These are phyloP conservation scores for Corvus cornix DNA, from an alignment of 2,113 vertebrate genomes.

Conservation along the genomic window DNA sequence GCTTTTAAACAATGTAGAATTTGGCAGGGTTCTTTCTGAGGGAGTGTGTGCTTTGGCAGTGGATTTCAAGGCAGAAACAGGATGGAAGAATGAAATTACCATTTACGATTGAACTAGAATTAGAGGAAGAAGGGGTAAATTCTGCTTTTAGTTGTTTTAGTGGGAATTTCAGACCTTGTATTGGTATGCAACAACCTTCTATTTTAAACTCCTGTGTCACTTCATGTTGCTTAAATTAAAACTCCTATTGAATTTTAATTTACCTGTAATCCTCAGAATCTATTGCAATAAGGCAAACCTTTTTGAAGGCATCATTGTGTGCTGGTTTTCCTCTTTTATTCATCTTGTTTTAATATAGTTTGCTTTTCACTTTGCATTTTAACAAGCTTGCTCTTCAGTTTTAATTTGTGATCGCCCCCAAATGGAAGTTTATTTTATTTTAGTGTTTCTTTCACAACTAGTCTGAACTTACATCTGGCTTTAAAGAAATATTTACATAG, in stretches of 20 bases:
- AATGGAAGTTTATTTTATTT: slow-evolving; percentile 77
- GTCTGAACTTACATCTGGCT: slow-evolving; percentile 71
- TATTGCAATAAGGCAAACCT: not conserved
- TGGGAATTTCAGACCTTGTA: not conserved
- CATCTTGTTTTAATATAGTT: slow-evolving; percentile 35
- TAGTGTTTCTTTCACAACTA: slow-evolving; percentile 73
- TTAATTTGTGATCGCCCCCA: slow-evolving; percentile 66
- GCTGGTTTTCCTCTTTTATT: not conserved
- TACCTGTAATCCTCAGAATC: not conserved
- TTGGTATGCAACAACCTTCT: not conserved
- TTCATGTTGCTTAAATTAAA: not conserved
- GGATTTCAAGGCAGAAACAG: slow-evolving; percentile 13
- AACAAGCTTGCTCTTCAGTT: slow-evolving; percentile 37
- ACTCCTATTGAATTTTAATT: not conserved
- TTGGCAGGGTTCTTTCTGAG: slow-evolving; percentile 1
- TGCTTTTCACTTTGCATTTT: slow-evolving; percentile 60
- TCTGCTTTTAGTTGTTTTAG: not conserved
- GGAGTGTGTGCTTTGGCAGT: slow-evolving; percentile 1
- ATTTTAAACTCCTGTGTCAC: not conserved
- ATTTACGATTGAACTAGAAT: not conserved
- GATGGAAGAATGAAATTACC: slow-evolving; percentile 1
- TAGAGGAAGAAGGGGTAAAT: not conserved
- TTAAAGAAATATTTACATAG: slow-evolving; percentile 79
- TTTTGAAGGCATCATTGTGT: not conserved
- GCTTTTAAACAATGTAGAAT: slow-evolving; percentile 8